Evolutionary conservation across 2,888 invertebrate genomes (phyloP).

Genomic region (Thysanoteuthis rhombus): DNA sequence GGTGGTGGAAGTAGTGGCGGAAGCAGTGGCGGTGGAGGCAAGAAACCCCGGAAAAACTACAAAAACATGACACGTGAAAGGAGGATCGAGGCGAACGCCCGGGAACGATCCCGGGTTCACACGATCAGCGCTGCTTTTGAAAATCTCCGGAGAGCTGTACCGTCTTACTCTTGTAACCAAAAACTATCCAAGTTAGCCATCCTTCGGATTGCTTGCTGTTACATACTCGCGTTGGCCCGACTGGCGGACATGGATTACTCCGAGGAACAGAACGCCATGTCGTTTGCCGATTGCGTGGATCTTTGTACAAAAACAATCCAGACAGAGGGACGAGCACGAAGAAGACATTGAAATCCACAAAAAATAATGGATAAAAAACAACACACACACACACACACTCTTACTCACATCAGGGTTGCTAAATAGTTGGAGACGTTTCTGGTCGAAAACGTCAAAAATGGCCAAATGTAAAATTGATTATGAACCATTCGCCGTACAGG

Average conservation of each 20-base stretch:
- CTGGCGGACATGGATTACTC: slow-evolving; percentile 79
- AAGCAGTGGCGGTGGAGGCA: slow-evolving; percentile 33
- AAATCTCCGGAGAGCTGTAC: slow-evolving; percentile 83
- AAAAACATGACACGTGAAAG: slow-evolving; percentile 95
- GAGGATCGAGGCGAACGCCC: slow-evolving; percentile 91
- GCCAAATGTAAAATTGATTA: too few relatives aligned
- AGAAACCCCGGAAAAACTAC: slow-evolving; percentile 75
- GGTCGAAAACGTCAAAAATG: too few relatives aligned
- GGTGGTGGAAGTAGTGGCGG: too few relatives aligned
- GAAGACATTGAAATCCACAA: slow-evolving; percentile 68
- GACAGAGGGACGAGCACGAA: slow-evolving; percentile 87
- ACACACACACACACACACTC: not conserved
- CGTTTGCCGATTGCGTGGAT: slow-evolving; percentile 82
- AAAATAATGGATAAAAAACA: not conserved
- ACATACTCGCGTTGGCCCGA: slow-evolving; percentile 86
- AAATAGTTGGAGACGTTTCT: too few relatives aligned
- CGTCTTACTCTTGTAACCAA: slow-evolving; percentile 91
- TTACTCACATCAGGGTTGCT: too few relatives aligned
- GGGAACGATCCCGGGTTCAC: slow-evolving; percentile 91
- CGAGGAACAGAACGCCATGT: slow-evolving; percentile 73
- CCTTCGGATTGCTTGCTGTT: slow-evolving; percentile 90
- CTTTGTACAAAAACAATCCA: slow-evolving; percentile 91
- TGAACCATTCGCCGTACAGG: too few relatives aligned
- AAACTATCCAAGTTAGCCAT: slow-evolving; percentile 93
- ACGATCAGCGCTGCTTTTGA: slow-evolving; percentile 96